Conservation (phyloP, 2,888 invertebrate genomes). For the Catocala sponsa region DNA sequence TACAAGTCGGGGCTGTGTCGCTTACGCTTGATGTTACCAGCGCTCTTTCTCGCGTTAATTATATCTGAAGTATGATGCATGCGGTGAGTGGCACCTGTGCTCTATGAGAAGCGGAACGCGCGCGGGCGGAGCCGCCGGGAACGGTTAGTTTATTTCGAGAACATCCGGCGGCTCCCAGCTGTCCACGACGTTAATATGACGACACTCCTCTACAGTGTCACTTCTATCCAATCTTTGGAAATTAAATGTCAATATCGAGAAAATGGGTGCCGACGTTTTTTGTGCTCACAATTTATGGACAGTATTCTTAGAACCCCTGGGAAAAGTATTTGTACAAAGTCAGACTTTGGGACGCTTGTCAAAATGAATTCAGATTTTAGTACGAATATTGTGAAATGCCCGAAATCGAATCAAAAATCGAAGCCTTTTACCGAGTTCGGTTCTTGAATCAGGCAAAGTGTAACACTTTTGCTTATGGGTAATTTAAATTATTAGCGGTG, state of each 20-base stretch:
- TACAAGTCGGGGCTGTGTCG: slow-evolving; percentile 33
- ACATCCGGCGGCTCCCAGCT: slow-evolving; percentile 82
- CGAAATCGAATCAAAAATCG: no score
- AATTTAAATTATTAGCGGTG: no score
- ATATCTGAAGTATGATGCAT: slow-evolving; percentile 76
- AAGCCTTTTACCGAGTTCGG: no score
- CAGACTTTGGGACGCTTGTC: background rate
- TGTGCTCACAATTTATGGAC: slow-evolving; percentile 23
- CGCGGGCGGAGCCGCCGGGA: slow-evolving; percentile 32
- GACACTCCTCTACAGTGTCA: slow-evolving; percentile 74
- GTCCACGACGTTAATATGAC: slow-evolving; percentile 81
- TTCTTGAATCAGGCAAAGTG: no score
- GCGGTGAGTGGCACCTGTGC: slow-evolving; percentile 71
- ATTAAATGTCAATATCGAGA: slow-evolving; percentile 74
- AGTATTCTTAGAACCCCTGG: slow-evolving; percentile 4
- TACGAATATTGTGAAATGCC: no score
- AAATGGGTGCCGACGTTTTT: slow-evolving; percentile 36
- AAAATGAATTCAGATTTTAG: background rate
- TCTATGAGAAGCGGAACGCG: slow-evolving; percentile 26
- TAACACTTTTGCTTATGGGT: no score
- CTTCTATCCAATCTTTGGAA: slow-evolving; percentile 72
- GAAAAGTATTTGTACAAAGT: background rate
- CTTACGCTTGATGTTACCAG: slow-evolving; percentile 51
- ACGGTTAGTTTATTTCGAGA: slow-evolving; percentile 77
- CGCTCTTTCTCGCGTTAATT: slow-evolving; percentile 69